Evolutionary conservation across 92 coral and sea anemone species (phyloP).

Genomic region (Zoanthus solanderi): DNA sequence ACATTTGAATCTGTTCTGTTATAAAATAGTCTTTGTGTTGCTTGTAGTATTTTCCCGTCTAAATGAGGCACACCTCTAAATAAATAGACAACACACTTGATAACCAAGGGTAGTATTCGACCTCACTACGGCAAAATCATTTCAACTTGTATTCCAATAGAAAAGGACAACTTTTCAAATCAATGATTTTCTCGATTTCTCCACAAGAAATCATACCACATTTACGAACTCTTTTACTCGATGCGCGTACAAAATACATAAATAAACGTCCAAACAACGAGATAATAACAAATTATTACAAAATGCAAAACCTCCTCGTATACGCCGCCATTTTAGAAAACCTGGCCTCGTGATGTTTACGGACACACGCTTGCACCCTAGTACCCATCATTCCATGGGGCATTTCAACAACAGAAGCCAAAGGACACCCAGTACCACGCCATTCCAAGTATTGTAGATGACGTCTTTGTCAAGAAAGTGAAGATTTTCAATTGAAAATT

Average conservation of each 20-base stretch:
- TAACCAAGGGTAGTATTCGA: not conserved
- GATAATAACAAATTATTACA: not conserved
- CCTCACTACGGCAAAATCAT: not conserved
- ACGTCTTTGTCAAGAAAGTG: no score
- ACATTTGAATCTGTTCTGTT: not conserved
- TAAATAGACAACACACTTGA: not conserved
- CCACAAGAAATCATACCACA: not conserved
- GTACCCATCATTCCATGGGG: constrained; percentile 49
- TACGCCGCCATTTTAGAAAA: constrained; percentile 69
- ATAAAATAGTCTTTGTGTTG: not conserved
- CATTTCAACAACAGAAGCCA: constrained; percentile 12
- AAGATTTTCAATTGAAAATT: no score
- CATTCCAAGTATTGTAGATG: no score
- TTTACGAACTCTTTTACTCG: not conserved
- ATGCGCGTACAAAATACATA: not conserved
- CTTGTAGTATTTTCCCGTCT: not conserved
- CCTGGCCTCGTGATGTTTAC: constrained; percentile 68
- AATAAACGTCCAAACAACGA: not conserved
- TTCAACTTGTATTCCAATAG: not conserved
- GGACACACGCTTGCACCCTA: constrained; percentile 59
- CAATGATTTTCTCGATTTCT: not conserved
- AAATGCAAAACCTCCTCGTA: not conserved
- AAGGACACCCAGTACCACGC: constrained; percentile 1
- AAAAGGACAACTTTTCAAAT: not conserved
- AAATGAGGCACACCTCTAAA: not conserved